Conservation (phyloP, 1,140 invertebrate species). For the Rhyzopertha dominica region DNA sequence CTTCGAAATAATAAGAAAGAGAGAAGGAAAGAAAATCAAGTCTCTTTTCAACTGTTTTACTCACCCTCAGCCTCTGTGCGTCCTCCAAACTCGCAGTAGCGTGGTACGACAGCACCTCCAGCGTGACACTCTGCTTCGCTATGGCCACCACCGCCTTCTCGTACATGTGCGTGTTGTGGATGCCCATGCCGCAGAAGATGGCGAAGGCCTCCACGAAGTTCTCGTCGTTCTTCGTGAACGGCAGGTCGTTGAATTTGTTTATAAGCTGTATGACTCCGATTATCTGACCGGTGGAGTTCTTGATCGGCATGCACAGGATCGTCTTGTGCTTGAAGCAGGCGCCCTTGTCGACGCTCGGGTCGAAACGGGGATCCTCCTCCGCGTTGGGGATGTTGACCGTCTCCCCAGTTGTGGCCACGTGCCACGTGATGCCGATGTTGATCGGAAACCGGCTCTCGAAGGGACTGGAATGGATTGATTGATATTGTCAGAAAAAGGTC, state of each 20-base stretch:
- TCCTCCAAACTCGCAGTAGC: slow-evolving; percentile 87
- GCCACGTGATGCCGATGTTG: slow-evolving; percentile 92
- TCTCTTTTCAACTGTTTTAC: no score
- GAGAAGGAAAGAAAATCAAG: no score
- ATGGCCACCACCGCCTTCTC: slow-evolving; percentile 88
- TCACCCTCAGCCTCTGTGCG: slow-evolving; percentile 74
- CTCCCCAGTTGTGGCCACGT: slow-evolving; percentile 94
- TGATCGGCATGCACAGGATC: slow-evolving; percentile 89
- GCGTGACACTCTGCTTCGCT: slow-evolving; percentile 91
- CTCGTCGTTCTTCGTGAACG: slow-evolving; percentile 88
- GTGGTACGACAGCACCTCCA: slow-evolving; percentile 95
- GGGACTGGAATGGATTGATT: slow-evolving; percentile 58
- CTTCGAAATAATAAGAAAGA: no score
- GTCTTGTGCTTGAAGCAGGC: slow-evolving; percentile 75
- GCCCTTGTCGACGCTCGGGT: slow-evolving; percentile 75
- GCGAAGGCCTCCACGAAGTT: slow-evolving; percentile 94
- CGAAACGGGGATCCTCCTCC: slow-evolving; percentile 88
- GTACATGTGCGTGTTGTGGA: slow-evolving; percentile 96
- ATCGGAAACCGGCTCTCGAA: slow-evolving; percentile 93
- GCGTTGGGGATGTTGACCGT: slow-evolving; percentile 86
- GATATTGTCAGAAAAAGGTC: no score
- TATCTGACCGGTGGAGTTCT: slow-evolving; percentile 81
- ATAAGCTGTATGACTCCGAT: slow-evolving; percentile 91
- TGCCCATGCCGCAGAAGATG: slow-evolving; percentile 97
- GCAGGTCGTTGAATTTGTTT: slow-evolving; percentile 86